Base-by-base conservation (phyloP, 2,888 invertebrate species). In the Acronicta leporina region DNA sequence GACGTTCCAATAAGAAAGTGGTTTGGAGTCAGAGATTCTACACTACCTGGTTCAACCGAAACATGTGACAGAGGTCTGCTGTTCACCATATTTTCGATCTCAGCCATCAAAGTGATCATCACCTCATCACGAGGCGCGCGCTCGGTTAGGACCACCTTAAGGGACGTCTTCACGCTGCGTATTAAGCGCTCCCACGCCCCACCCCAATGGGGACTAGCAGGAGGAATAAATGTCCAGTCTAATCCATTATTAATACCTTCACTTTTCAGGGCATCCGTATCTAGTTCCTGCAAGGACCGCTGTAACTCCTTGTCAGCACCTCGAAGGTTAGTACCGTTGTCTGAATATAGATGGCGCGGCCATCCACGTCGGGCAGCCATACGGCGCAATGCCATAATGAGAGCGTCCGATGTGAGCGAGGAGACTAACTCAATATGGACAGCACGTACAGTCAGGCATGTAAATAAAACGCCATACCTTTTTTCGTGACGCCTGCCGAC, bases 251-350 rank as follows among this genome's bases (percentile, higher is more conserved):
- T 60, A 0, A 45, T 5, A 0, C 52, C 62, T 52, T 52, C 53
- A 9, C 10, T 38, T 27, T 49, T 53, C 4, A 63, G 10, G 0
- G 11, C 41, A 8, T 44, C 60, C 1, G 2, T 10, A 16, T 46
- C 15, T 0, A 63, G 16, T 0, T 60, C 63, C n/a, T 27, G 48
- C 9, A 43, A 7, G 2, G 59, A 48, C 6, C 30, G 46, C 7
- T 50, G 15, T 0, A 65, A 38, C 27, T 65, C 64, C 2, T 25
- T 50, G 5, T 58, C 45, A 11, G 63, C 61, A 5, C 62, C 59
- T 41, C 53, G 33, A 11, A 68, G 40, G 13, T 68, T 65, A 0
- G 75, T 75, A 0, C 74, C 74, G 35, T 72, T 75, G n/a, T 70
- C 70, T 0, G 69, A 70, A 15, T 56, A 68, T 1, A 75, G n/a